Evolutionary conservation across 2,888 invertebrate genomes (phyloP).

Genomic region (Crematogaster levior): DNA sequence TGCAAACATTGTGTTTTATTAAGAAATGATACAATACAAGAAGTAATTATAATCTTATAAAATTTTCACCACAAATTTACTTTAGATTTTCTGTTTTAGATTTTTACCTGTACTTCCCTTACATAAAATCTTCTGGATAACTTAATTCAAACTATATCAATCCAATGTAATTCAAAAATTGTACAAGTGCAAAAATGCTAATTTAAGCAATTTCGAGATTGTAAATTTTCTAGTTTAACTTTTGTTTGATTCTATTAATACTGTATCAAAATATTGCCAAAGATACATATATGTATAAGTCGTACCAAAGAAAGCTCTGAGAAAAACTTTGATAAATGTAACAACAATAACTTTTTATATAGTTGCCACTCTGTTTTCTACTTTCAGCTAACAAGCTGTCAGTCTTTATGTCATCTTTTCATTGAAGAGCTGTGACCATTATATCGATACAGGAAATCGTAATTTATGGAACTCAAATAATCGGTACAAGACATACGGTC

Average conservation of each 20-base stretch:
- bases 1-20: background rate
- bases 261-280: too few relatives aligned
- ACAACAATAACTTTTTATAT: slow-evolving; percentile 32
- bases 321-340: slow-evolving; percentile 3
- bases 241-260: too few relatives aligned
- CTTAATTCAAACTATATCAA: background rate
- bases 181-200: too few relatives aligned
- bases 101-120: background rate
- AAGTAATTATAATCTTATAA: background rate
- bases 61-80: background rate
- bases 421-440: slow-evolving; percentile 2
- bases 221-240: too few relatives aligned
- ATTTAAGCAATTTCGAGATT: too few relatives aligned
- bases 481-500: slow-evolving; percentile 56
- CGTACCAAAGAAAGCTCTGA: background rate
- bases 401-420: slow-evolving; percentile 35
- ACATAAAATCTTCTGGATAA: background rate
- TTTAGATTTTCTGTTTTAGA: background rate
- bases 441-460: slow-evolving; percentile 59
- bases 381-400: slow-evolving; percentile 24
- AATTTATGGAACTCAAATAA: slow-evolving; percentile 62
- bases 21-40: background rate
- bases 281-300: background rate
- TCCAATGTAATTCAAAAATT: background rate
- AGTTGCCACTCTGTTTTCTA: background rate